A percentile compares a stretch with the other conserved stretches of the same genome.
phyloP scores from a whole-genome alignment of 2,797 vertebrate genomes.

The Taenioides sp. region DNA sequence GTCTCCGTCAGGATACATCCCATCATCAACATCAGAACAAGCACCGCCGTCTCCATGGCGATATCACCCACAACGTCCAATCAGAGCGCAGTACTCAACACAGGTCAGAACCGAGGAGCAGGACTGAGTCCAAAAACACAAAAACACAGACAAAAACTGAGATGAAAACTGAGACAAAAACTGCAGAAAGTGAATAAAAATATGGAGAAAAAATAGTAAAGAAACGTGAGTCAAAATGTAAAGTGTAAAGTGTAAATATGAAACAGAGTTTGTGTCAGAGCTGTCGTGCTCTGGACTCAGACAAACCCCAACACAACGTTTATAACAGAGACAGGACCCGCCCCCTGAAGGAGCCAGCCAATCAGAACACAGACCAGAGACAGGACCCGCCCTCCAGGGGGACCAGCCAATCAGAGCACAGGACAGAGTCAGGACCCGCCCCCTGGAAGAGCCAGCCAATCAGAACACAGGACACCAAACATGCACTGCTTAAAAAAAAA shows the following conservation, averaged over 20 bases:
- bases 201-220: too few relatives aligned
- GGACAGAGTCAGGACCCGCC: not conserved
- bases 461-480: not conserved
- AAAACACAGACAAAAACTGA: not conserved
- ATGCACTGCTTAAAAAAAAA: not conserved
- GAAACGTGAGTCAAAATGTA: too few relatives aligned
- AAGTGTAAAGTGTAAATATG: not conserved
- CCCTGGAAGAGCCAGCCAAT: not conserved
- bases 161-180: not conserved
- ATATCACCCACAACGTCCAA: not conserved
- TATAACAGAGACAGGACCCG: not conserved
- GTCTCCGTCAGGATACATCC: not conserved
- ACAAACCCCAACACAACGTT: not conserved
- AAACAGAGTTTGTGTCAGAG: not conserved
- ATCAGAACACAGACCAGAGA: not conserved
- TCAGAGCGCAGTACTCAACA: not conserved
- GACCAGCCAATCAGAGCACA: not conserved
- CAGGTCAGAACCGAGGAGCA: not conserved
- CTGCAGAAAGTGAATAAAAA: not conserved
- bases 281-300: not conserved
- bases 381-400: not conserved
- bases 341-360: not conserved
- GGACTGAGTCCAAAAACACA: not conserved
- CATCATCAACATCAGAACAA: constrained; percentile 4
- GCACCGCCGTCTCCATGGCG: not conserved